phyloP scores from a whole-genome alignment of 2,888 invertebrate genomes.

The Pristionchus entomophagus region DNA sequence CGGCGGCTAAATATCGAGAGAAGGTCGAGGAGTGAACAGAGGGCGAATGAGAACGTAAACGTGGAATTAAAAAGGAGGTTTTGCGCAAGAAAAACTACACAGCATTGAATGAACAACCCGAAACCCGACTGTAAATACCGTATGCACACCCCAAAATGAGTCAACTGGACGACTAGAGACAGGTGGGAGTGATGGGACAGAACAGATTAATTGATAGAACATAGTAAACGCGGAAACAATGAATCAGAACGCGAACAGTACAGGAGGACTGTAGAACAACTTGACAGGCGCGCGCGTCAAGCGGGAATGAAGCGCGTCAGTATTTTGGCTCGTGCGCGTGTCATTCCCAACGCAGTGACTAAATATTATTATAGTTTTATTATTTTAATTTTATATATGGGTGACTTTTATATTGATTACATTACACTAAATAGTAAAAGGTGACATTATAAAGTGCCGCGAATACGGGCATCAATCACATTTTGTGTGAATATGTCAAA shows the following conservation, averaged over 20 bases:
- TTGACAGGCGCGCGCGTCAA: constrained; percentile 21
- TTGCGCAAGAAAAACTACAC: not conserved
- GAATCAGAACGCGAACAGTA: not conserved
- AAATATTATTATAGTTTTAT: no score
- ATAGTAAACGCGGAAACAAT: not conserved
- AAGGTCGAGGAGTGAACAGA: no score
- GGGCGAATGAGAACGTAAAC: no score
- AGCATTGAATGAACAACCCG: not conserved
- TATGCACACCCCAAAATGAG: not conserved
- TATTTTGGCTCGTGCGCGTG: not conserved
- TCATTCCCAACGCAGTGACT: no score
- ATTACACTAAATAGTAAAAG: no score
- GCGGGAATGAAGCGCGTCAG: not conserved
- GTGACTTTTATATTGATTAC: no score
- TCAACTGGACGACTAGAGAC: not conserved
- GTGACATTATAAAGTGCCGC: no score
- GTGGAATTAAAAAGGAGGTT: no score
- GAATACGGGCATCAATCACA: no score
- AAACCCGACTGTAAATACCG: not conserved
- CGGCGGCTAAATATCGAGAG: no score
- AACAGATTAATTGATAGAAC: not conserved
- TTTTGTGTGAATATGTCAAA: no score
- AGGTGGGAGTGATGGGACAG: not conserved
- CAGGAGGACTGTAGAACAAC: not conserved
- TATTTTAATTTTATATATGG: no score